These are phyloP conservation scores for Embidobia sp. DNA, from an alignment of 2,888 invertebrate species.

Conservation along the genomic window DNA sequence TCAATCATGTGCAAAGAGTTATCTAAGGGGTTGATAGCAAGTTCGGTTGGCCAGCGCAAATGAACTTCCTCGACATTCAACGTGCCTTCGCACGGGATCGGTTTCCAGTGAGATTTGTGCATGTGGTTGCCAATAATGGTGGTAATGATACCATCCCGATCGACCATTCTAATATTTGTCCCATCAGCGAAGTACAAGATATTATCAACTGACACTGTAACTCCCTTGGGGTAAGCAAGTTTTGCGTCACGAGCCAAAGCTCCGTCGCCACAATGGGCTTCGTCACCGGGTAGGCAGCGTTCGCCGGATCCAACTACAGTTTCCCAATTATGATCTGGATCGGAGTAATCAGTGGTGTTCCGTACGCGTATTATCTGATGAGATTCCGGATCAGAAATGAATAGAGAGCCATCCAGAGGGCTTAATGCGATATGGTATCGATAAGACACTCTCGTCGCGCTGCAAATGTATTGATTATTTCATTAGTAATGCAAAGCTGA, in stretches of 20 bases:
- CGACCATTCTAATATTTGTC: constrained; percentile 96
- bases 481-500: constrained; percentile 44
- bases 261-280: constrained; percentile 98
- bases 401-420: constrained; percentile 95
- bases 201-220: constrained; percentile 95
- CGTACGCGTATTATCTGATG: constrained; percentile 95
- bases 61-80: constrained; percentile 96
- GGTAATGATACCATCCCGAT: constrained; percentile 94
- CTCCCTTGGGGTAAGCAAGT: constrained; percentile 97
- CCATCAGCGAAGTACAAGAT: constrained; percentile 97
- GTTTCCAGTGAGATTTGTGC: constrained; percentile 97
- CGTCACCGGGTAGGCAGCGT: constrained; percentile 95
- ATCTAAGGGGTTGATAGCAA: constrained; percentile 96
- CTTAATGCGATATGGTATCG: constrained; percentile 98
- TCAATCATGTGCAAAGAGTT: constrained; percentile 98
- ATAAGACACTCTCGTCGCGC: constrained; percentile 96
- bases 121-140: constrained; percentile 96
- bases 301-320: constrained; percentile 97
- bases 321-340: constrained; percentile 96
- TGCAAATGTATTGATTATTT: constrained; percentile 78
- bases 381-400: constrained; percentile 97
- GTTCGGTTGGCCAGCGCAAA: constrained; percentile 97
- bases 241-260: constrained; percentile 96
- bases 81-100: constrained; percentile 95
- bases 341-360: constrained; percentile 90